A percentile compares a stretch with the other conserved stretches of the same genome.
Conservation (phyloP, 1,140 invertebrate genomes). For the Megathymus violae region DNA sequence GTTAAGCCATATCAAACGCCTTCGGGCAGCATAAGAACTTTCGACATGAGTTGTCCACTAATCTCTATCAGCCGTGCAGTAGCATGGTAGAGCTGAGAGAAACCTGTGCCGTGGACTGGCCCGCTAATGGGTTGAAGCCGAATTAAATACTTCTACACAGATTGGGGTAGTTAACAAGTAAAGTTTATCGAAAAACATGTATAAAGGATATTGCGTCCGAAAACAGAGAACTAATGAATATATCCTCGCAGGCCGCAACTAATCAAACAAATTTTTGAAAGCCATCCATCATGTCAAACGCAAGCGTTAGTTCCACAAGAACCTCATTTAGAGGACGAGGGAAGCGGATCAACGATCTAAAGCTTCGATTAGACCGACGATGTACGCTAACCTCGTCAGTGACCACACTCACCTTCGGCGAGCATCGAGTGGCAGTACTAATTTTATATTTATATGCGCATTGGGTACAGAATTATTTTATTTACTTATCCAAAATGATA, state of each 20-base stretch:
- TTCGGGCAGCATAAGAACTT: no score
- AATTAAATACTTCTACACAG: not conserved
- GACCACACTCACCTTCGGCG: no score
- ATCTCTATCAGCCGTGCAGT: no score
- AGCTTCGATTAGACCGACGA: slow-evolving; percentile 50
- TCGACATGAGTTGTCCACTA: no score
- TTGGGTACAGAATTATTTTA: no score
- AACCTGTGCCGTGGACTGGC: no score
- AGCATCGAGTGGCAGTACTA: no score
- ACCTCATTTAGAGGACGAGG: slow-evolving; percentile 61
- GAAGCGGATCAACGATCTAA: slow-evolving; percentile 51
- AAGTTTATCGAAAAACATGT: slow-evolving; percentile 43
- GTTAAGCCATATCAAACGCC: no score
- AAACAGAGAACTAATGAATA: slow-evolving; percentile 56
- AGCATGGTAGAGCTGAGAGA: no score
- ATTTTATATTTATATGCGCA: no score
- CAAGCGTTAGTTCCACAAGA: slow-evolving; percentile 62
- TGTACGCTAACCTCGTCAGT: slow-evolving; percentile 32
- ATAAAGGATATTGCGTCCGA: slow-evolving; percentile 57
- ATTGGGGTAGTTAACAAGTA: slow-evolving; percentile 1
- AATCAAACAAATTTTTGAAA: slow-evolving; percentile 76
- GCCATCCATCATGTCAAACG: slow-evolving; percentile 76
- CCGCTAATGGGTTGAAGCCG: not conserved
- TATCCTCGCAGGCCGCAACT: slow-evolving; percentile 54
- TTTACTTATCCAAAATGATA: no score